Percentiles rank a stretch among this genome's conserved stretches.
Evolutionary conservation across 2,888 invertebrate species (phyloP).

Genomic region (Lochmaea capreae): DNA sequence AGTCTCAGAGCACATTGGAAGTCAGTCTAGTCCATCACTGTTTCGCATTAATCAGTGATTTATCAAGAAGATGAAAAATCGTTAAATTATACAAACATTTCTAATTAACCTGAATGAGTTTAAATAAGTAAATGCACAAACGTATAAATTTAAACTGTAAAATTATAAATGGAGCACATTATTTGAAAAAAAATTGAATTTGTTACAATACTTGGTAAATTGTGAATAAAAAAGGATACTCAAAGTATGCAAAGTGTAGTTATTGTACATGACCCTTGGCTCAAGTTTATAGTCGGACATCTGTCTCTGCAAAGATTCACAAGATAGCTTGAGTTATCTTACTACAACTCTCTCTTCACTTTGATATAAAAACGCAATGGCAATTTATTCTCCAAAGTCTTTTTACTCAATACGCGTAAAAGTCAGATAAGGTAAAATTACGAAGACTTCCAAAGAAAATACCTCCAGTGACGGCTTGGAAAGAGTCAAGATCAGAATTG

Average conservation of each 20-base stretch:
- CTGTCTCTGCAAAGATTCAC: constrained; percentile 43
- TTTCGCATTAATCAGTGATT: constrained; percentile 41
- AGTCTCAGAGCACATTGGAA: neutral
- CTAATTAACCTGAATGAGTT: constrained; percentile 23
- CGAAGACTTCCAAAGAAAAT: constrained; percentile 35
- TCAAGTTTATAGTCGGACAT: constrained; percentile 42
- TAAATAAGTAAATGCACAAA: constrained; percentile 13
- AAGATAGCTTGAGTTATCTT: constrained; percentile 41
- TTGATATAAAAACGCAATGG: constrained; percentile 41
- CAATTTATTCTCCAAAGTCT: constrained; percentile 39
- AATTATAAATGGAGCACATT: neutral
- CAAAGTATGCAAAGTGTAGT: constrained; percentile 38
- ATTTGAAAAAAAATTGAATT: neutral
- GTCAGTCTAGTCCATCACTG: constrained; percentile 10
- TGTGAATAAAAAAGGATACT: neutral
- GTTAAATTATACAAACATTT: constrained; percentile 39
- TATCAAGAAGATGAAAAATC: constrained; percentile 37
- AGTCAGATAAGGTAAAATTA: constrained; percentile 43
- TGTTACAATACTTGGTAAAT: neutral
- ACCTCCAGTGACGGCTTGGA: constrained; percentile 11
- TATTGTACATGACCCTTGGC: constrained; percentile 43
- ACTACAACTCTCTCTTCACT: constrained; percentile 39
- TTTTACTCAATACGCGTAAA: constrained; percentile 37
- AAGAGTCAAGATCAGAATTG: neutral
- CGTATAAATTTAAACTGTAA: constrained; percentile 12